Percentiles rank a stretch among this genome's conserved stretches.
These are phyloP conservation scores for Malurus leucopterus DNA, from an alignment of 2,797 vertebrate species.

Conservation along the genomic window DNA sequence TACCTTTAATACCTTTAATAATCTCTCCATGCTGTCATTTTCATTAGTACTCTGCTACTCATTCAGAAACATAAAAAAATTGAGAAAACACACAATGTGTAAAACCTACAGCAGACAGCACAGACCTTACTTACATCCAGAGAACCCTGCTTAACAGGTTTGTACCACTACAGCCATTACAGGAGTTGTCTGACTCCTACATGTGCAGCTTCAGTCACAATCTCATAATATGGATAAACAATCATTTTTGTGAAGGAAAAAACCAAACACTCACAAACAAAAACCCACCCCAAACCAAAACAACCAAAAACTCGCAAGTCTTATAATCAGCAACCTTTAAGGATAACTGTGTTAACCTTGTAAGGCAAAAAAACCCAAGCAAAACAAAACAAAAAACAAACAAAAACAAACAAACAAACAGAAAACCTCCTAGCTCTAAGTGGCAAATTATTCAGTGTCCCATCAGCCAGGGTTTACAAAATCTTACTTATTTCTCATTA, in stretches of 20 bases:
- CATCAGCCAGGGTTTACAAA: not conserved
- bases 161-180: not conserved
- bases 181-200: not conserved
- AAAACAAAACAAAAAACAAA: too few species aligned
- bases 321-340: not conserved
- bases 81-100: not conserved
- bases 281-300: not conserved
- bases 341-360: not conserved
- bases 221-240: not conserved
- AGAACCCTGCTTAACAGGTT: not conserved
- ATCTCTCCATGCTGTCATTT: not conserved
- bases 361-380: not conserved
- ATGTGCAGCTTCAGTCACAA: not conserved
- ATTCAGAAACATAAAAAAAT: not conserved
- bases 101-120: not conserved
- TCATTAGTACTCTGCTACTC: not conserved
- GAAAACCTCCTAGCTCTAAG: not conserved
- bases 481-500: not conserved
- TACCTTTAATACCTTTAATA: not conserved
- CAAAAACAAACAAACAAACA: too few species aligned
- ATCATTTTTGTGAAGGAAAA: not conserved
- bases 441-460: not conserved
- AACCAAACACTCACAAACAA: not conserved
- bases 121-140: not conserved
- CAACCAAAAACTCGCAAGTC: not conserved